Conservation (phyloP, 2,113 vertebrate genomes). For the Hemicordylus capensis region DNA sequence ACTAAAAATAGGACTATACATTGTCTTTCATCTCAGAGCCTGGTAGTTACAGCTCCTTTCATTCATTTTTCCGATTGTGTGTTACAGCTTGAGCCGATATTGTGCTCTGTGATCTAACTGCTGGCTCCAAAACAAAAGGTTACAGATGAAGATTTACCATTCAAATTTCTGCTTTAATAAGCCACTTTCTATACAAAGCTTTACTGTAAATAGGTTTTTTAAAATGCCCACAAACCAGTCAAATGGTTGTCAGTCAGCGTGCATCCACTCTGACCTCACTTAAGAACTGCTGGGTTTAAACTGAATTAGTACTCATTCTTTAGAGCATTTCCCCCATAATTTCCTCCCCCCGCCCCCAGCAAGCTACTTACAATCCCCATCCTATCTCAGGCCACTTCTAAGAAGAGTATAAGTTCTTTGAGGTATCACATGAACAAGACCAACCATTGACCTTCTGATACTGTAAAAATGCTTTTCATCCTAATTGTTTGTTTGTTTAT, state of each 20-base stretch:
- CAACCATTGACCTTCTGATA: neutral
- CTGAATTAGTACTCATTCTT: neutral
- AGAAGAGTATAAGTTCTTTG: neutral
- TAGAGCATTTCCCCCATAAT: neutral
- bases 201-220: neutral
- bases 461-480: neutral
- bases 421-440: neutral
- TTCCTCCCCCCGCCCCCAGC: no score
- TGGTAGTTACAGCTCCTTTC: conserved; percentile 6
- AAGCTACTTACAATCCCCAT: neutral
- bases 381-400: neutral
- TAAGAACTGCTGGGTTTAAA: neutral
- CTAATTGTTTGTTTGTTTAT: no score
- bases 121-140: neutral
- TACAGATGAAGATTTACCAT: neutral
- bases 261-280: neutral
- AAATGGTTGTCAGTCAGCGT: neutral
- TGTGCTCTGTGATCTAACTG: conserved; percentile 2
- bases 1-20: neutral
- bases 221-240: neutral
- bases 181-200: conserved; percentile 11
- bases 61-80: neutral
- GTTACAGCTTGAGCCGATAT: neutral
- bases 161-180: conserved; percentile 12
- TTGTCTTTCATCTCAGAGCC: conserved; percentile 9